Base-by-base conservation (phyloP, 2,797 vertebrate species). In the Macroramphosus scolopax region DNA sequence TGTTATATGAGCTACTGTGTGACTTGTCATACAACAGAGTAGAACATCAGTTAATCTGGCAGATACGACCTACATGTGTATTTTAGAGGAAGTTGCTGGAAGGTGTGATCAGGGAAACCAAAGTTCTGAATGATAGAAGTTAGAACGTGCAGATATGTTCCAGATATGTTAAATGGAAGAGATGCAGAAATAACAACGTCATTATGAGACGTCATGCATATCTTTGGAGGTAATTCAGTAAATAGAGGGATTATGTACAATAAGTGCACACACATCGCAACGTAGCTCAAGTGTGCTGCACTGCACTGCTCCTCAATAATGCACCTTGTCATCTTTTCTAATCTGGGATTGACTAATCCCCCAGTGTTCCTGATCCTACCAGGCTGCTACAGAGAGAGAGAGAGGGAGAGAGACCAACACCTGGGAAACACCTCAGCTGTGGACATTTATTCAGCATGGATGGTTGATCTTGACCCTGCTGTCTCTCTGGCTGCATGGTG, bases 301-400 rank as follows among this genome's bases (percentile, higher is more conserved):
- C 12, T 24, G 14, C 26, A 50, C 39, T 36, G 40, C 47, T 29
- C 25, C 25, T 72, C 50, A 40, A 61, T 78, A 59, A 70, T 65
- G 34, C 24, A 54, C 45, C 48, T 20, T 67, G 72, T 80, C 76
- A 88, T 75, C 64, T 74, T 36, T 49, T 52, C 63, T 88, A 89
- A 89, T 90, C 86, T 72, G 41, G 62, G 49, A 35, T 16, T 49
- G 42, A 55, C 71, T 88, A 88, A 88, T 89, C 83, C 68, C 17
- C 20, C 15, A 1, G 5, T 11, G 56, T 18, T 72, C 50, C 68
- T 56, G 68, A 69, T 71, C 72, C 64, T 50, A 18, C 8, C 49
- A 41, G 30, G 25, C 25, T 8, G 17, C 13, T 33, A 15, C 38
- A 42, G 28, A 29, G 36, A 45, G 12, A 31, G 32, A 29, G 22